Conservation (phyloP, 2,888 invertebrate genomes). For the Aphidoletes aphidimyza region DNA sequence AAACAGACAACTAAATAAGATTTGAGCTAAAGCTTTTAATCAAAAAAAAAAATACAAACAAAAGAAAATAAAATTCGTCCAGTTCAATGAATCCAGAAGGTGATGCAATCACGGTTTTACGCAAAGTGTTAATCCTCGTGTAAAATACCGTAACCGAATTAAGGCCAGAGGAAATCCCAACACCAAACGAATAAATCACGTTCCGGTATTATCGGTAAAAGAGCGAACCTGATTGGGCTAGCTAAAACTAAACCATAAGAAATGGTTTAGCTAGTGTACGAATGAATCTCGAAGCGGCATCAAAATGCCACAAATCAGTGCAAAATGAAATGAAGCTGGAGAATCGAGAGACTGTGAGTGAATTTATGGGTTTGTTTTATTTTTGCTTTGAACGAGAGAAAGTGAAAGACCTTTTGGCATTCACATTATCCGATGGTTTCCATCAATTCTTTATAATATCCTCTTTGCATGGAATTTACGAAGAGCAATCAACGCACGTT, state of each 20-base stretch:
- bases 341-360: neutral
- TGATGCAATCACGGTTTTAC: no score
- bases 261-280: no score
- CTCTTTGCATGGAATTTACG: no score
- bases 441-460: neutral
- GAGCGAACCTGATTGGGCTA: neutral
- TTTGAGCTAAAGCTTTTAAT: no score
- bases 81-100: no score
- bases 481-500: no score
- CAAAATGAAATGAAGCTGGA: neutral
- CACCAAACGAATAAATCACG: slow-evolving; percentile 10
- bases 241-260: neutral
- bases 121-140: slow-evolving; percentile 20
- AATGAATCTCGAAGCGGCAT: no score
- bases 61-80: no score
- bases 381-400: neutral
- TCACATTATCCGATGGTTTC: neutral
- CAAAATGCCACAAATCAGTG: neutral
- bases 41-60: no score
- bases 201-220: neutral
- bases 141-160: neutral
- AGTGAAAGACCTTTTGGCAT: slow-evolving; percentile 17
- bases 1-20: no score
- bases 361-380: slow-evolving; percentile 20
- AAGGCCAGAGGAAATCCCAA: neutral